Evolutionary conservation across 2,113 vertebrate species (phyloP).

Genomic region (Oreochromis tanganicae): DNA sequence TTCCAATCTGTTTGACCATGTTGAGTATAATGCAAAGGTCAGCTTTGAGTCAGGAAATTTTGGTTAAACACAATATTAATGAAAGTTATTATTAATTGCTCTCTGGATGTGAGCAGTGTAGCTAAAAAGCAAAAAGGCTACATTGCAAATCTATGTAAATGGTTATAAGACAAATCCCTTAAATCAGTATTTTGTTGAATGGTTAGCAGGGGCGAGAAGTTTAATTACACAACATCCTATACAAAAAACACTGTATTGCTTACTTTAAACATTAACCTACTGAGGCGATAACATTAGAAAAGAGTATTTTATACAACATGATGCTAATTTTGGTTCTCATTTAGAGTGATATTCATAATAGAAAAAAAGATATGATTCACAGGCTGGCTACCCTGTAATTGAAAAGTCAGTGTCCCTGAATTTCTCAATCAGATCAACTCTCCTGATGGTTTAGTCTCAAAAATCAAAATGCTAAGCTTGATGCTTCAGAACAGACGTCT

Average conservation of each 20-base stretch:
- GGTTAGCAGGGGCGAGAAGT: neutral
- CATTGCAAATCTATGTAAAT: neutral
- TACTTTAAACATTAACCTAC: neutral
- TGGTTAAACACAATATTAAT: neutral
- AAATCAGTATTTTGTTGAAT: neutral
- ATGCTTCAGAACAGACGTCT: neutral
- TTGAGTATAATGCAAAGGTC: neutral
- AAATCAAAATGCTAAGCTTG: neutral
- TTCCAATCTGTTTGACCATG: neutral
- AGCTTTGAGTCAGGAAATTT: neutral
- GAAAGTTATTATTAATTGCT: neutral
- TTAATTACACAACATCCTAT: neutral
- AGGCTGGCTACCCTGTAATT: rapidly evolving
- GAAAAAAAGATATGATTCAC: neutral
- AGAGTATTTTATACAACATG: rapidly evolving
- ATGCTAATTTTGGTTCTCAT: neutral
- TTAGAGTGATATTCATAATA: neutral
- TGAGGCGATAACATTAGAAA: neutral
- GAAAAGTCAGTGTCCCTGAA: neutral
- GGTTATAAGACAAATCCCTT: neutral
- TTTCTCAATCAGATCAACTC: neutral
- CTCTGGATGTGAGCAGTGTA: rapidly evolving
- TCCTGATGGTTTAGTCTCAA: neutral
- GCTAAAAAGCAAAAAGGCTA: neutral
- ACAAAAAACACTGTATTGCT: rapidly evolving